These are phyloP conservation scores for Tigriopus japonicus DNA, from an alignment of 1,140 invertebrate species.

Conservation along the genomic window DNA sequence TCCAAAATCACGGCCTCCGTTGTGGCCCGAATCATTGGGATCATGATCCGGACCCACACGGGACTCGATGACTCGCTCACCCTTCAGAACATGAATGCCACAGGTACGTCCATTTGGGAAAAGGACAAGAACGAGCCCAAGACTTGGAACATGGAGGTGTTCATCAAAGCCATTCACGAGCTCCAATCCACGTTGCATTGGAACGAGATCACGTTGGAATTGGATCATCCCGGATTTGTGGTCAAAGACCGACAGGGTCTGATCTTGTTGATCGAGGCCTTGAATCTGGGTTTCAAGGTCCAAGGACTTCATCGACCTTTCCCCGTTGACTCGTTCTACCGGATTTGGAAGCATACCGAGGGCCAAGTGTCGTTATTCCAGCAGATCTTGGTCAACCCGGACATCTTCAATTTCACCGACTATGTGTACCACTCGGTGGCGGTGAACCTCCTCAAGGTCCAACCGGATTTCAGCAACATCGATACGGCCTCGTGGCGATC, in stretches of 20 bases:
- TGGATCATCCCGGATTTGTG: conserved; percentile 75
- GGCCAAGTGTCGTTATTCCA: conserved; percentile 35
- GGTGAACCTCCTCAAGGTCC: conserved; percentile 72
- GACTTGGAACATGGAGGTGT: conserved; percentile 85
- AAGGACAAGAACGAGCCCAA: conserved; percentile 5
- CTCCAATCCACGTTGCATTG: conserved; percentile 64
- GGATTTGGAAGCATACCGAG: conserved; percentile 77
- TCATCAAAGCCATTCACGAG: conserved; percentile 74
- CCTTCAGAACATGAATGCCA: conserved; percentile 17
- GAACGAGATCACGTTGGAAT: conserved; percentile 72
- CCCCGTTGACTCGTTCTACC: conserved; percentile 70
- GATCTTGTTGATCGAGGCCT: conserved; percentile 52
- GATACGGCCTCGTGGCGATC: conserved; percentile 63
- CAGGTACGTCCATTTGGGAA: neutral
- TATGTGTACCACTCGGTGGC: conserved; percentile 62
- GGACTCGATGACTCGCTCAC: conserved; percentile 38
- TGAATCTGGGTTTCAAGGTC: conserved; percentile 53
- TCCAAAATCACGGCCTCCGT: conserved; percentile 53
- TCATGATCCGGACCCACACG: conserved; percentile 64
- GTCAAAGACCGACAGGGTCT: conserved; percentile 68
- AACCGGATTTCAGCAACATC: conserved; percentile 76
- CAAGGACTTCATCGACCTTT: conserved; percentile 43
- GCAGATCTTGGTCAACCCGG: conserved; percentile 44
- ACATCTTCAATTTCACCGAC: conserved; percentile 85
- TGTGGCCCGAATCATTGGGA: conserved; percentile 58